A percentile compares a stretch with the other conserved stretches of the same genome.
phyloP scores from a whole-genome alignment of 1,140 invertebrate genomes.

The Brachionus sp. region DNA sequence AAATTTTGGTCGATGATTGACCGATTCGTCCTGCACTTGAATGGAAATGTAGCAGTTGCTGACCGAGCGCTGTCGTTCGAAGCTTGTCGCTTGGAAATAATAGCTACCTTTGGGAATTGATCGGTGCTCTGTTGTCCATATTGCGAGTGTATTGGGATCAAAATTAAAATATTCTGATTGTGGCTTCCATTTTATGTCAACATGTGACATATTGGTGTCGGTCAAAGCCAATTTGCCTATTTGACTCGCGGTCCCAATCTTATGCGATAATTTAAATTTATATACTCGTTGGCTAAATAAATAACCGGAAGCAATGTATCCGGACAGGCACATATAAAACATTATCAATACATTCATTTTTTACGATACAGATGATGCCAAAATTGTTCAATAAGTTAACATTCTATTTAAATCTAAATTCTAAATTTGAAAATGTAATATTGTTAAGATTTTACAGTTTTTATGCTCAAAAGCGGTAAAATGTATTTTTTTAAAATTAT shows the following conservation, averaged over 20 bases:
- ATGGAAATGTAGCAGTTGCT: background rate
- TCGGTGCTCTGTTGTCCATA: background rate
- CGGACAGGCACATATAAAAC: background rate
- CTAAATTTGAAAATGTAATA: background rate
- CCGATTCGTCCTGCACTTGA: background rate
- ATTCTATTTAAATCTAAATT: background rate
- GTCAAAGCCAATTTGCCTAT: background rate
- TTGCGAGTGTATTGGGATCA: background rate
- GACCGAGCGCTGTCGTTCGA: background rate
- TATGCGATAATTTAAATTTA: background rate
- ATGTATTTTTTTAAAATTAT: too few relatives aligned
- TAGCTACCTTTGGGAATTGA: background rate
- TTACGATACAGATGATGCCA: background rate
- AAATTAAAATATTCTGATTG: background rate
- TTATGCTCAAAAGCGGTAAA: too few relatives aligned
- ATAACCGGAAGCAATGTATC: background rate
- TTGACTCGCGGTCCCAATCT: background rate
- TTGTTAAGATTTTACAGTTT: background rate
- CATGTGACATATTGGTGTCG: background rate
- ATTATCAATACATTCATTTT: background rate
- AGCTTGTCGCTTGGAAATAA: background rate
- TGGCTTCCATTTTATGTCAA: background rate
- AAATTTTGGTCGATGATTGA: background rate
- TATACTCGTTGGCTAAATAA: background rate
- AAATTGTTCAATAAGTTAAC: background rate